Evolutionary conservation across 2,888 invertebrate species (phyloP).

Genomic region (Chymomyza procnemis): DNA sequence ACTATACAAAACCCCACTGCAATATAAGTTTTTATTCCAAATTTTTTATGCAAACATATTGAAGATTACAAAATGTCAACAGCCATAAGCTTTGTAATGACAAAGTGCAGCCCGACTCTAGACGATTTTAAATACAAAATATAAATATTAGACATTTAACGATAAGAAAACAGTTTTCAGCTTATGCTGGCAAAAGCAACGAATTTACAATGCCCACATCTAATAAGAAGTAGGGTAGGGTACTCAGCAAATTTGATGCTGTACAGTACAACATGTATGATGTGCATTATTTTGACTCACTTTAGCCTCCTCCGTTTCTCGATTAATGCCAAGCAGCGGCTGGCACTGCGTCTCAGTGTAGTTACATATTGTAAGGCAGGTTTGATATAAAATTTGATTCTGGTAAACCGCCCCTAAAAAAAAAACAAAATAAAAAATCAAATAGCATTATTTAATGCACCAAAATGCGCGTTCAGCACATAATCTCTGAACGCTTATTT

Average conservation of each 20-base stretch:
- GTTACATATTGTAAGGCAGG: slow-evolving; percentile 82
- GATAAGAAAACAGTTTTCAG: too few species aligned
- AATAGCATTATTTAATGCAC: background rate
- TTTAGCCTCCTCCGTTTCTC: slow-evolving; percentile 80
- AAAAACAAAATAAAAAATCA: slow-evolving; percentile 44
- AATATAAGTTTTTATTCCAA: too few species aligned
- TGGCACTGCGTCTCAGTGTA: slow-evolving; percentile 82
- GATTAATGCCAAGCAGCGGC: slow-evolving; percentile 75
- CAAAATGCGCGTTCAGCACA: slow-evolving; percentile 14
- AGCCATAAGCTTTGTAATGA: too few species aligned
- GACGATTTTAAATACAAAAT: too few species aligned
- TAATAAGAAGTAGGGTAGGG: too few species aligned
- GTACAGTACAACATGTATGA: background rate
- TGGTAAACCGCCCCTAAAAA: slow-evolving; percentile 79
- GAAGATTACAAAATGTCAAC: too few species aligned
- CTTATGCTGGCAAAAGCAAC: background rate
- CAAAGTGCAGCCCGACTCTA: too few species aligned
- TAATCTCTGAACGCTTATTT: background rate
- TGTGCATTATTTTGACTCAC: slow-evolving; percentile 50
- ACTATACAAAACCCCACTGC: too few species aligned
- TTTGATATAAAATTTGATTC: slow-evolving; percentile 85
- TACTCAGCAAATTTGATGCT: background rate
- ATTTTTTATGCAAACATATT: too few species aligned
- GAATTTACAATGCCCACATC: background rate
- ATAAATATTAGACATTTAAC: too few species aligned